These are phyloP conservation scores for Orthonyx spaldingii DNA, from an alignment of 2,113 vertebrate genomes.

Conservation along the genomic window DNA sequence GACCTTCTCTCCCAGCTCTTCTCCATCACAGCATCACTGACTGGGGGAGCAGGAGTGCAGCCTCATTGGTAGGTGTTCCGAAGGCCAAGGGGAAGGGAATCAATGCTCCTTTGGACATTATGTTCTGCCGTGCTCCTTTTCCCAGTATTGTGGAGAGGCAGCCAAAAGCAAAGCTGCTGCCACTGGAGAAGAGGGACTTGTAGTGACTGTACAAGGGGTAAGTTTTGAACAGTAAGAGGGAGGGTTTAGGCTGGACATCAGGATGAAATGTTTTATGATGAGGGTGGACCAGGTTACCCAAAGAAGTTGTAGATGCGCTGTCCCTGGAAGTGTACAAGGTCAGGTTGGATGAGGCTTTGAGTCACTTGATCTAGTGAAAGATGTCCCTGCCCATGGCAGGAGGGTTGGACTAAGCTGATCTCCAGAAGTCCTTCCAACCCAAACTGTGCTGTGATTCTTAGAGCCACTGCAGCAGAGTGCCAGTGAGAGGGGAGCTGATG, in stretches of 20 bases:
- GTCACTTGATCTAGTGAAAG: not conserved
- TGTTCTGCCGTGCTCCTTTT: not conserved
- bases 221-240: not conserved
- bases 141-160: not conserved
- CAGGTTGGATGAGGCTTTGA: not conserved
- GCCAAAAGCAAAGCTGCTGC: not conserved
- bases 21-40: not conserved
- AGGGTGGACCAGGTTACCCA: not conserved
- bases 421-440: not conserved
- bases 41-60: not conserved
- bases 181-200: not conserved
- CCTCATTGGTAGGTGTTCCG: fast-evolving
- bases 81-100: not conserved
- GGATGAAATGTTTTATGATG: not conserved
- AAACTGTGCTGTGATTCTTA: not conserved
- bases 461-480: not conserved
- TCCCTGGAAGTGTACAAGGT: not conserved
- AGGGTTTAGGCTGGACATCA: not conserved
- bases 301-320: not conserved
- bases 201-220: not conserved
- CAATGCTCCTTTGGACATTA: not conserved
- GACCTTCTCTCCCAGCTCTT: not conserved
- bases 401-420: not conserved
- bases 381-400: not conserved
- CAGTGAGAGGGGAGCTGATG: not conserved